Percentiles rank a stretch among this genome's conserved stretches.
phyloP scores from a whole-genome alignment of 2,888 invertebrate genomes.

The Eupithecia insigniata region DNA sequence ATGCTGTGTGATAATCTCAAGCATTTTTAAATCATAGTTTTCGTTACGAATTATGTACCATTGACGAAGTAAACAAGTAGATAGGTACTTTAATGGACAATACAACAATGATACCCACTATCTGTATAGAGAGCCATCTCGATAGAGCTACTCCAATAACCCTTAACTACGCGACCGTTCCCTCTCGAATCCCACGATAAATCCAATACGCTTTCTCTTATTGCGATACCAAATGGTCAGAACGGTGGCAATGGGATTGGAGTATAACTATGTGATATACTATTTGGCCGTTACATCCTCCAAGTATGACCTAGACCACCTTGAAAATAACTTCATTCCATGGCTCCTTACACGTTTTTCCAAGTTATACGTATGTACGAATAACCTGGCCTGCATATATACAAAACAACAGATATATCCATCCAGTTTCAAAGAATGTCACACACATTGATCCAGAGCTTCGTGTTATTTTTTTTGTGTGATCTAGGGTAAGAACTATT shows the following conservation, averaged over 20 bases:
- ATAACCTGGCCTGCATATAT: background rate
- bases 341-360: background rate
- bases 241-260: background rate
- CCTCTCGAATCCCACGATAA: slow-evolving; percentile 22
- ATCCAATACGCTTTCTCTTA: slow-evolving; percentile 18
- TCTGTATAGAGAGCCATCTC: background rate
- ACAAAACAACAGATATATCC: background rate
- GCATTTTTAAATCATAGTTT: too few relatives aligned
- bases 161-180: slow-evolving; percentile 9
- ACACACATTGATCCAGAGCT: too few relatives aligned
- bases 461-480: background rate
- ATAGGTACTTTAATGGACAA: too few relatives aligned
- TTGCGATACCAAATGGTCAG: background rate
- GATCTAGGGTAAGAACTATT: too few relatives aligned
- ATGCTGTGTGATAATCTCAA: too few relatives aligned
- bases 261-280: background rate
- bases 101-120: background rate
- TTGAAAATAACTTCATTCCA: too few relatives aligned
- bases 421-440: background rate
- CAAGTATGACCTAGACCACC: background rate
- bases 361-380: background rate
- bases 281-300: slow-evolving; percentile 1
- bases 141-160: slow-evolving; percentile 4
- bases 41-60: too few relatives aligned
- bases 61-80: background rate